Evolutionary conservation across 1,140 invertebrate genomes (phyloP), one percentile per base, ranked within the genome.

Genomic region (Thaumetopoea pityocampa): DNA sequence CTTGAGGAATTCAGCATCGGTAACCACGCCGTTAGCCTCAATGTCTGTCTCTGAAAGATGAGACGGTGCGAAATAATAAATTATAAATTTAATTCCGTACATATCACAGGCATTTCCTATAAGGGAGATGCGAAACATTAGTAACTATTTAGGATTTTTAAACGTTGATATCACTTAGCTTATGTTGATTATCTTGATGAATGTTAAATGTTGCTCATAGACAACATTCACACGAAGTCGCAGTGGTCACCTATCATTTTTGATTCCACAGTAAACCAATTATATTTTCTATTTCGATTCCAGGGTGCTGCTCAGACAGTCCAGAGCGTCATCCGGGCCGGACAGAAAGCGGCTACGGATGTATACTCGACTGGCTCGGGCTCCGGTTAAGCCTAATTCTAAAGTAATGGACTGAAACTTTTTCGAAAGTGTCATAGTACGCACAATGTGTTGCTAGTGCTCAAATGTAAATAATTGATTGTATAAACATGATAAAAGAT

Each of bases 261-360:
- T 29, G 12, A n/a, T 16, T n/a, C n/a, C n/a, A n/a, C n/a, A n/a
- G n/a, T n/a, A n/a, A n/a, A n/a, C n/a, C 2, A 23, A 23, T 23
- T 7, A 7, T 3, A 23, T 2, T 3, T 28, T 11, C 10, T 27
- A 35, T 43, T 15, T 15, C 17, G 23, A 33, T 80, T 77, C n/a
- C 77, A 86, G 85, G 85, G 85, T 26, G 85, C 85, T 29, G 80
- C 85, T 5, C 73, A 84, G 46, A 86, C 85, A 3, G 79, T 86
- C 8, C 85, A 86, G 53, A 86, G 60, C 44, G 85, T 86, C 11
- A 77, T 86, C 23, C 55, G 74, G 27, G 72, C 80, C 4, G 85
- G 85, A 1, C 71, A 76, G 54, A 52, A 67, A 28, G 82, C 63
- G 0, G 81, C 84, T 1, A 64, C 71, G 0, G 79, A 86, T 30